These are phyloP conservation scores for Sturnus vulgaris DNA, from an alignment of 2,113 vertebrate species.

Conservation along the genomic window DNA sequence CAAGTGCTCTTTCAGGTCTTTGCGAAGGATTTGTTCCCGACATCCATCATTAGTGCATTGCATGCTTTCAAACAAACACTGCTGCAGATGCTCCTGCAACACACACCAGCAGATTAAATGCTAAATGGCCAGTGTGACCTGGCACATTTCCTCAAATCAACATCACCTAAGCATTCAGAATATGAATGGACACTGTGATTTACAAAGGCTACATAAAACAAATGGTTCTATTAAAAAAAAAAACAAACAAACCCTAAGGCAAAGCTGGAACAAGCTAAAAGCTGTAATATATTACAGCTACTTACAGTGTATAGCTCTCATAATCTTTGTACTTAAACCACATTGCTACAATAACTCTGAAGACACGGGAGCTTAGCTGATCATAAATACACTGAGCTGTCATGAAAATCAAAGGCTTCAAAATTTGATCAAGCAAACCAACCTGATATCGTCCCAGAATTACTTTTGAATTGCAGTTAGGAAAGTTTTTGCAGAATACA, in stretches of 20 bases:
- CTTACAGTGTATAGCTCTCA: background rate
- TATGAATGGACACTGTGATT: background rate
- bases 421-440: conserved; percentile 9
- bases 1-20: conserved; percentile 76
- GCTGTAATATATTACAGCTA: background rate
- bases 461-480: conserved; percentile 75
- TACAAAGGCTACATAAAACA: background rate
- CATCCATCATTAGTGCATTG: conserved; percentile 76
- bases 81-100: conserved; percentile 81
- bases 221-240: background rate
- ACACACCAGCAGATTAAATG: background rate
- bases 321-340: background rate
- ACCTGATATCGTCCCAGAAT: conserved; percentile 83
- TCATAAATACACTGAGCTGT: background rate
- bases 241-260: background rate
- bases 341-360: background rate
- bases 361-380: background rate
- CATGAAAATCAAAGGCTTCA: background rate
- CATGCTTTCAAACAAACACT: conserved; percentile 75
- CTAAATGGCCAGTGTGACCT: background rate
- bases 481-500: conserved; percentile 82
- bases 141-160: background rate
- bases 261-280: background rate
- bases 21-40: conserved; percentile 70
- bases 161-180: background rate